Evolutionary conservation across 2,113 vertebrate genomes (phyloP).

Genomic region (Stomatorhinus ivindoensis): DNA sequence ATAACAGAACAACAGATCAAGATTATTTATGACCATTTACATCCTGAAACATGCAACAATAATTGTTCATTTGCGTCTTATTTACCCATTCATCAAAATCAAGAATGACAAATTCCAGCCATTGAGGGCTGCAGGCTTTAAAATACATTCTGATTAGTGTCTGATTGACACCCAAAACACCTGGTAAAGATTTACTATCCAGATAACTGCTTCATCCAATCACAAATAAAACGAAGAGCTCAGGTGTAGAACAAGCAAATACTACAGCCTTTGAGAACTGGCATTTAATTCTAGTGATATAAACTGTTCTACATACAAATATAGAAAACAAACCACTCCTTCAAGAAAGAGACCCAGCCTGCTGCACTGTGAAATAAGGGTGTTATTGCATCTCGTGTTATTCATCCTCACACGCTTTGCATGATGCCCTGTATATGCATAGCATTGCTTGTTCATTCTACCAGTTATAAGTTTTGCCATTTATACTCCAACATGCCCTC

Average conservation of each 20-base stretch:
- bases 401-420: background rate
- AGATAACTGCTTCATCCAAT: background rate
- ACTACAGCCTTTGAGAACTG: background rate
- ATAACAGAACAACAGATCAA: background rate
- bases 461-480: background rate
- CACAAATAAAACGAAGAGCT: background rate
- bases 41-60: background rate
- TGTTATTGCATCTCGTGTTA: background rate
- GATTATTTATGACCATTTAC: background rate
- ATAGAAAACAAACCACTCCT: background rate
- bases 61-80: background rate
- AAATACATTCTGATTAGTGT: background rate
- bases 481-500: background rate
- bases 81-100: background rate
- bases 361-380: background rate
- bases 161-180: background rate
- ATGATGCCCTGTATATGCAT: background rate
- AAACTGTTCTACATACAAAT: background rate
- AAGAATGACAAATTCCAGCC: background rate
- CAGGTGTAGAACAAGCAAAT: background rate
- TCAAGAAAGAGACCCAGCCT: background rate
- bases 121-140: background rate
- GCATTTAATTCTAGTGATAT: background rate
- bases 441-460: background rate
- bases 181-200: background rate